Percentiles rank a stretch among this genome's conserved stretches.
These are phyloP conservation scores for Diploscapter pachys DNA, from an alignment of 1,140 invertebrate species.

Conservation along the genomic window DNA sequence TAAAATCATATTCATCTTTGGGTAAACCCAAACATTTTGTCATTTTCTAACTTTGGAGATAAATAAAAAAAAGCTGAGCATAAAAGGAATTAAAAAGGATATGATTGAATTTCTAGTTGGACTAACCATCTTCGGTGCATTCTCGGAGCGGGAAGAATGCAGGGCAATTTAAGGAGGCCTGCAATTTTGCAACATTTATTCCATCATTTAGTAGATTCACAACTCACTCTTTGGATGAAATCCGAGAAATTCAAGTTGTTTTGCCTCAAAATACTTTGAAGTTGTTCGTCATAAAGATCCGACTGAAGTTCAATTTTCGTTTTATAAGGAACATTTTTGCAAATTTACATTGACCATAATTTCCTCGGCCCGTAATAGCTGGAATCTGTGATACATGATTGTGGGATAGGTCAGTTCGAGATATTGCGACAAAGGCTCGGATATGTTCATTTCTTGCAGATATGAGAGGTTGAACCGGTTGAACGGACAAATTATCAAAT, in stretches of 20 bases:
- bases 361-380: conserved; percentile 19
- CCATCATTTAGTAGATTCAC: not conserved
- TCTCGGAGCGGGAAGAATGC: conserved; percentile 40
- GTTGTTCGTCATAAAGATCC: conserved; percentile 12
- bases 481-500: conserved; percentile 50
- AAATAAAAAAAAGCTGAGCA: conserved; percentile 10
- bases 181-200: conserved; percentile 5
- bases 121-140: not conserved
- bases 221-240: not conserved
- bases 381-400: conserved; percentile 40
- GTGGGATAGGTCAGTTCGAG: conserved; percentile 45
- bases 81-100: not conserved
- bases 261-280: conserved; percentile 24
- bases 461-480: conserved; percentile 49
- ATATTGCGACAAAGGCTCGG: conserved; percentile 45
- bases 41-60: conserved; percentile 35
- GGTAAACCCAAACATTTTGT: conserved; percentile 17
- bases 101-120: not conserved
- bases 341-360: conserved; percentile 18
- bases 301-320: conserved; percentile 37
- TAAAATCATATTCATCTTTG: conserved; percentile 44
- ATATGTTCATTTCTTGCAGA: conserved; percentile 40
- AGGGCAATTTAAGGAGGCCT: conserved; percentile 31
- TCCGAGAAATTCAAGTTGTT: not conserved
- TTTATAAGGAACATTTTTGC: conserved; percentile 12